Evolutionary conservation across 2,113 vertebrate genomes (phyloP).

Genomic region (Cephalopterus ornatus): DNA sequence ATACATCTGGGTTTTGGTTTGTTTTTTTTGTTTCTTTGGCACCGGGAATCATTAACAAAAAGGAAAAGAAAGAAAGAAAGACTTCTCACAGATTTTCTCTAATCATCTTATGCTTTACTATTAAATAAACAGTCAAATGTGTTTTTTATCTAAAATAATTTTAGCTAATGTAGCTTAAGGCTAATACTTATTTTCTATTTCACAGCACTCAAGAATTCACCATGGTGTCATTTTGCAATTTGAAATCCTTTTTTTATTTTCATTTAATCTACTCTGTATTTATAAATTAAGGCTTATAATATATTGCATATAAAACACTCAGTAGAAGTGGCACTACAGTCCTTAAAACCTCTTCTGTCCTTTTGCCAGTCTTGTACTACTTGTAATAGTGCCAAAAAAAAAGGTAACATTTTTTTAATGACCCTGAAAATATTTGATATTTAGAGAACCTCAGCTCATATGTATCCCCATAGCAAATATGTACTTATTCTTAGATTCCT

Average conservation of each 20-base stretch:
- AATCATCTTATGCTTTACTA: not conserved
- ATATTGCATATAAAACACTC: not conserved
- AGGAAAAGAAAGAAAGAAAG: not conserved
- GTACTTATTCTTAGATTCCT: constrained; percentile 19
- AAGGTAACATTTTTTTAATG: not conserved
- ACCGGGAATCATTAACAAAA: not conserved
- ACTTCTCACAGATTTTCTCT: not conserved
- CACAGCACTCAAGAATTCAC: not conserved
- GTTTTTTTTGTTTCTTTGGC: not conserved
- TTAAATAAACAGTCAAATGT: not conserved
- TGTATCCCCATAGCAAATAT: not conserved
- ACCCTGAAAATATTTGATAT: not conserved
- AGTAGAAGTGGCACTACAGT: not conserved
- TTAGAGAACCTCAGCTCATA: constrained; percentile 5
- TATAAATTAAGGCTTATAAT: not conserved
- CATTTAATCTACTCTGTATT: not conserved
- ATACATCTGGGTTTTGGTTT: not conserved
- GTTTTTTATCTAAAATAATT: not conserved
- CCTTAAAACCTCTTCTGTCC: not conserved
- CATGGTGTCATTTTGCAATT: not conserved
- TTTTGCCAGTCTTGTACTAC: not conserved
- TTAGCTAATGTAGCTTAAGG: not conserved
- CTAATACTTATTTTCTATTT: not conserved
- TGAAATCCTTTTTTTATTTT: not conserved
- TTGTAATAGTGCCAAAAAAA: not conserved